A percentile compares a stretch with the other conserved stretches of the same genome.
Conservation (phyloP, 2,113 vertebrate genomes). For the Osmerus eperlanus region DNA sequence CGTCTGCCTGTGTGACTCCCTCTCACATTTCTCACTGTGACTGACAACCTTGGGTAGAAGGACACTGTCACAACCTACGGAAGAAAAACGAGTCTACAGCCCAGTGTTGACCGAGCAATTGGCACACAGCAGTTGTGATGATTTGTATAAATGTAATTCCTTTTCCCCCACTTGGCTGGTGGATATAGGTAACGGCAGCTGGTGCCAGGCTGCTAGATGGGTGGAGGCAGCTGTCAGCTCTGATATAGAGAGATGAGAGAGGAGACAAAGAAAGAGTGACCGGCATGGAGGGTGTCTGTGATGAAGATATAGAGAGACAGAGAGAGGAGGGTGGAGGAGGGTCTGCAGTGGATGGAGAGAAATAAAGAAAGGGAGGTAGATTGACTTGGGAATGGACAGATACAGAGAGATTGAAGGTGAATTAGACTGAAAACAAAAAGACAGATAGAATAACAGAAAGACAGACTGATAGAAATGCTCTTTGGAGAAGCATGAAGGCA, state of each 20-base stretch:
- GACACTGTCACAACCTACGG: slow-evolving; percentile 12
- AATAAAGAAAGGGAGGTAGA: background rate
- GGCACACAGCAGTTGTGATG: background rate
- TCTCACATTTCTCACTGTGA: background rate
- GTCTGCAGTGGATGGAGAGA: background rate
- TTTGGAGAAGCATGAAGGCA: no score
- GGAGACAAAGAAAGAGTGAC: background rate
- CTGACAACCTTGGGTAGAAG: slow-evolving; percentile 1
- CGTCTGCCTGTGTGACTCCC: background rate
- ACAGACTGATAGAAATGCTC: no score
- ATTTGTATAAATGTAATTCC: background rate
- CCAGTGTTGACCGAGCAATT: no score
- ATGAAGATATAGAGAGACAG: background rate
- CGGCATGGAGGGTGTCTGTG: background rate
- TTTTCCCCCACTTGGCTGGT: background rate
- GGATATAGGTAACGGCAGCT: background rate
- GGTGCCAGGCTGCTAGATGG: background rate
- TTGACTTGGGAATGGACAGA: no score
- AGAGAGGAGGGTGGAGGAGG: background rate
- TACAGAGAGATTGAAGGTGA: no score
- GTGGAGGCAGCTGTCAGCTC: background rate
- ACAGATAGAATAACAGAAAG: no score
- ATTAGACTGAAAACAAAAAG: no score
- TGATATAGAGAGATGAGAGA: background rate
- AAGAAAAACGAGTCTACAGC: no score